Evolutionary conservation across 2,888 invertebrate species (phyloP), one percentile per base, ranked within the genome.

Genomic region (Acleris sparsana): DNA sequence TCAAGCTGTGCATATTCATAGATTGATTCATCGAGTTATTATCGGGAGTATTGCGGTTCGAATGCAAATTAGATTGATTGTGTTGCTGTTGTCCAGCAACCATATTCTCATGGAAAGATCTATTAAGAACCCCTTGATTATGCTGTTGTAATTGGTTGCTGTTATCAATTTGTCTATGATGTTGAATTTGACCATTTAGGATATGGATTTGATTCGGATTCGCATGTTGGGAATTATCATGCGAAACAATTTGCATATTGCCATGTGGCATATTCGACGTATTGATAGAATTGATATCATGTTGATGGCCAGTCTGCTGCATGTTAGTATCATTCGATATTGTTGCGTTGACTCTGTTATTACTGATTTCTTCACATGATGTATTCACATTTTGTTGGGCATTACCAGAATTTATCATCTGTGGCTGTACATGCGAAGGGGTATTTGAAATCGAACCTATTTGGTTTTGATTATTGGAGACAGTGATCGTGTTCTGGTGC

Each of bases 121-220:
- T 83, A 66, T 76, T 87, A 2, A 83, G 69, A 25, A 80, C 63
- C 46, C 78, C 78, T 77, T 87, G 89, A 72, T 82, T 87, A 67
- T n/a, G n/a, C n/a, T 87, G 88, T 72, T 86, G 85, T 79, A 93
- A 74, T 83, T 93, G 85, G 72, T 77, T 80, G 71, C 76, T 82
- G 74, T 76, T 85, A 59, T 93, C 85, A 51, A 85, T 74, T 76
- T 85, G 85, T 33, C 91, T 82, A 73, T 86, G 85, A 67, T 92
- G 90, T 70, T 92, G 91, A 56, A 92, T 92, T 78, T 92, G 92
- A 29, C 92, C 92, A 76, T 89, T 92, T 88, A 90, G 86, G 62
- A 93, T 92, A 70, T 92, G 92, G 65, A 93, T 93, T 73, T 92
- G 92, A 72, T 92, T 92, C 3, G 88, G 72, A 53, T 86, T 76